These are phyloP conservation scores for Helarctos malayanus DNA, from an alignment of 2,797 vertebrate species.

Conservation along the genomic window DNA sequence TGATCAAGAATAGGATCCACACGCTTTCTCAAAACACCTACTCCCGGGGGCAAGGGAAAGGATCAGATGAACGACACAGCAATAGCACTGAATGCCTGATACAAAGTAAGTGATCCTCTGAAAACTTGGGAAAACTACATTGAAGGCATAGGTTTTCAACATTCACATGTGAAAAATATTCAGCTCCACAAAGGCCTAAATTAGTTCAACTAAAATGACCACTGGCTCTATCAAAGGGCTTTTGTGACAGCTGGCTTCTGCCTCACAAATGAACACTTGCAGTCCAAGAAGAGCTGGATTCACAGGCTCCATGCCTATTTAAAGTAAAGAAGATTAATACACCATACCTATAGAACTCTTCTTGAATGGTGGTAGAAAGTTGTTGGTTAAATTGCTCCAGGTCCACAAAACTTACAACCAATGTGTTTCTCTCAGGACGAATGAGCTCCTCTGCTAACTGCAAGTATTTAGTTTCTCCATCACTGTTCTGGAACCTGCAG, in stretches of 20 bases:
- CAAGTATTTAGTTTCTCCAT: conserved; percentile 97
- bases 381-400: conserved; percentile 99
- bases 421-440: conserved; percentile 97
- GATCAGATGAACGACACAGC: neutral
- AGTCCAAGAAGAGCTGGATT: neutral
- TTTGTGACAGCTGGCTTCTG: neutral
- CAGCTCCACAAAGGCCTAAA: neutral
- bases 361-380: conserved; percentile 97
- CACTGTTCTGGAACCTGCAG: conserved; percentile 94
- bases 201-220: conserved; percentile 1
- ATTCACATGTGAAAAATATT: neutral
- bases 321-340: conserved; percentile 13
- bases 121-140: neutral
- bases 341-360: conserved; percentile 97
- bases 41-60: neutral
- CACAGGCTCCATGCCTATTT: neutral
- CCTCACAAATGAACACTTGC: conserved; percentile 13
- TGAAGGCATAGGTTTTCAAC: conserved; percentile 31
- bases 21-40: conserved; percentile 8
- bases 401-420: conserved; percentile 95
- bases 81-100: neutral
- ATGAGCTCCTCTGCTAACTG: conserved; percentile 97
- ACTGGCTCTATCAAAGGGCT: neutral
- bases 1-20: neutral
- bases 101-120: neutral